Percentiles rank a stretch among this genome's conserved stretches.
These are phyloP conservation scores for Mungos mungo DNA, from an alignment of 2,113 vertebrate genomes.

Conservation along the genomic window DNA sequence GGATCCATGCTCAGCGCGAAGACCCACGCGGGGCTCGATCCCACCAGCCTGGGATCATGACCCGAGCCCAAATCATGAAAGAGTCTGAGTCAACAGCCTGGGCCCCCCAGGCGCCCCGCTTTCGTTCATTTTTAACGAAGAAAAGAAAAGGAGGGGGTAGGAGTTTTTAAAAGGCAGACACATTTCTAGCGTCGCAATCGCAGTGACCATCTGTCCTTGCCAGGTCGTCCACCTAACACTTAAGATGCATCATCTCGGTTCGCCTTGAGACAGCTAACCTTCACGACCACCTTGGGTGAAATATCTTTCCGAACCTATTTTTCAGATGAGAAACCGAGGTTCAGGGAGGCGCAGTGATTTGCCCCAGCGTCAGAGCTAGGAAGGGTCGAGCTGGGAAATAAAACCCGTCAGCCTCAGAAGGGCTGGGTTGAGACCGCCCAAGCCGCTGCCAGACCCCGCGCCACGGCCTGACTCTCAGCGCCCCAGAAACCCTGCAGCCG, in stretches of 20 bases:
- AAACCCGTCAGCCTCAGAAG: neutral
- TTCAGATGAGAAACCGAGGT: slow-evolving; percentile 9
- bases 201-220: rapidly evolving
- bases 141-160: neutral
- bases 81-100: no score
- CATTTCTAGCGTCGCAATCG: neutral
- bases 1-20: no score
- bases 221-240: neutral
- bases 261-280: neutral
- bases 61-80: no score
- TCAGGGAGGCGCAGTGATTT: neutral
- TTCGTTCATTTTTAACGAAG: neutral
- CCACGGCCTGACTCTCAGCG: neutral
- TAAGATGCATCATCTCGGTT: neutral
- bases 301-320: neutral
- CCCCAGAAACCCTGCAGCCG: slow-evolving; percentile 30
- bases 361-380: neutral
- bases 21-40: no score
- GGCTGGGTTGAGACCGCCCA: neutral
- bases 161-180: neutral
- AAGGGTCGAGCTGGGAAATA: neutral
- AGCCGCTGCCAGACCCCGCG: neutral
- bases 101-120: no score
- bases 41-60: no score
- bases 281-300: neutral